A percentile compares a stretch with the other conserved stretches of the same genome.
These are phyloP conservation scores for Myxocyprinus asiaticus DNA, from an alignment of 2,113 vertebrate genomes.

Conservation along the genomic window DNA sequence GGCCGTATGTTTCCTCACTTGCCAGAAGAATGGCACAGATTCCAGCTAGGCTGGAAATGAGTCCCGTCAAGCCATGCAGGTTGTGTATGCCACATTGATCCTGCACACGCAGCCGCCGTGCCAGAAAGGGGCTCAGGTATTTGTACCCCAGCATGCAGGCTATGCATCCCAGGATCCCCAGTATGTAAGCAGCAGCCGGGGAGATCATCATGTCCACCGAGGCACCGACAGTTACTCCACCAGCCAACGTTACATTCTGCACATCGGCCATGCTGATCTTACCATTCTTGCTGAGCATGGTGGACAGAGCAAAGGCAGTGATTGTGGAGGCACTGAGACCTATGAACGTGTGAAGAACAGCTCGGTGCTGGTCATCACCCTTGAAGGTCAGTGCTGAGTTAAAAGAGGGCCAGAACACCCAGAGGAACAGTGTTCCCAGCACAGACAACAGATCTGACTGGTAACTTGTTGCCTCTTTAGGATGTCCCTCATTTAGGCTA, in stretches of 20 bases:
- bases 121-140: conserved; percentile 77
- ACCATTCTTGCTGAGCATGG: conserved; percentile 73
- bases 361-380: conserved; percentile 77
- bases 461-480: conserved; percentile 74
- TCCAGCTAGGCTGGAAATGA: conserved; percentile 76
- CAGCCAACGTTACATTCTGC: conserved; percentile 83
- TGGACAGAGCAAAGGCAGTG: conserved; percentile 77
- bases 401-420: conserved; percentile 89
- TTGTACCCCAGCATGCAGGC: conserved; percentile 80
- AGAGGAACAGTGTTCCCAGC: conserved; percentile 81
- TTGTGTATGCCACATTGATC: conserved; percentile 87
- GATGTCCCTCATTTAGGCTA: conserved; percentile 49
- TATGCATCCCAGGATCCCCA: conserved; percentile 76
- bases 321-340: conserved; percentile 76
- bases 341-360: conserved; percentile 82
- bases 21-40: conserved; percentile 69
- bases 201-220: conserved; percentile 80
- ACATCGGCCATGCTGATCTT: conserved; percentile 78
- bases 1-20: conserved; percentile 62
- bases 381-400: conserved; percentile 75
- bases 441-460: conserved; percentile 78
- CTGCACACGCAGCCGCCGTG: conserved; percentile 64
- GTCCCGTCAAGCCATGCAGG: conserved; percentile 80
- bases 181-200: conserved; percentile 69
- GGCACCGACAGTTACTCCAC: conserved; percentile 77